Evolutionary conservation across 2,113 vertebrate genomes (phyloP).

Genomic region (Tonatia bakeri): DNA sequence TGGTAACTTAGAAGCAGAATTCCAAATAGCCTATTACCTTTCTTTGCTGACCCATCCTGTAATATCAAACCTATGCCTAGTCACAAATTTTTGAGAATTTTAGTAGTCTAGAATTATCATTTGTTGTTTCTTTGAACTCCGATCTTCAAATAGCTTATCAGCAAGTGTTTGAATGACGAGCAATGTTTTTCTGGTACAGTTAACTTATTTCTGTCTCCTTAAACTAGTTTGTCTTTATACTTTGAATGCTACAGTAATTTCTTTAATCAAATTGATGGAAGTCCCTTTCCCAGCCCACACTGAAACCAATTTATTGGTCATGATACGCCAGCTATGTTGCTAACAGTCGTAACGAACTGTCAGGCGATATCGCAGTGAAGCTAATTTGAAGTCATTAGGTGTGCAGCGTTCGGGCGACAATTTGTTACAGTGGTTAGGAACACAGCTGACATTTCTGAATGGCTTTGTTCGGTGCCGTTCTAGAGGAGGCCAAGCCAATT

Average conservation of each 20-base stretch:
- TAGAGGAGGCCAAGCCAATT: constrained; percentile 98
- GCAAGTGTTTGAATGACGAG: constrained; percentile 77
- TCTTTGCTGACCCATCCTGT: not conserved
- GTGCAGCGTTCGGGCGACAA: constrained; percentile 97
- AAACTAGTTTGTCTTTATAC: constrained; percentile 88
- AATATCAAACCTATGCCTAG: not conserved
- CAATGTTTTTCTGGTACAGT: constrained; percentile 83
- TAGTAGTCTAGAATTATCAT: not conserved
- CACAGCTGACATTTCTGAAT: constrained; percentile 93
- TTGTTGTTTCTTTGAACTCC: constrained; percentile 57
- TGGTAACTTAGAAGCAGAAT: not conserved
- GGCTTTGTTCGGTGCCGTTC: constrained; percentile 94
- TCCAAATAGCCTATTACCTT: not conserved
- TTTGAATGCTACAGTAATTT: constrained; percentile 98
- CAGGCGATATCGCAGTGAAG: constrained; percentile 95
- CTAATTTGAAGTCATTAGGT: constrained; percentile 99
- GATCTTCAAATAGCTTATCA: constrained; percentile 66
- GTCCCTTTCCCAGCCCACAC: constrained; percentile 91
- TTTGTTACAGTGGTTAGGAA: constrained; percentile 98
- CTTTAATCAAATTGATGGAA: constrained; percentile 99
- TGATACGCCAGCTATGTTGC: constrained; percentile 97
- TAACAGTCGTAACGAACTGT: constrained; percentile 99
- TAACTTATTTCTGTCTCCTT: constrained; percentile 88
- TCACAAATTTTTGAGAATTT: constrained; percentile 14
- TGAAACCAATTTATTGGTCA: constrained; percentile 99